Conservation (phyloP, 2,888 invertebrate genomes). For the Hypolimnas misippus region DNA sequence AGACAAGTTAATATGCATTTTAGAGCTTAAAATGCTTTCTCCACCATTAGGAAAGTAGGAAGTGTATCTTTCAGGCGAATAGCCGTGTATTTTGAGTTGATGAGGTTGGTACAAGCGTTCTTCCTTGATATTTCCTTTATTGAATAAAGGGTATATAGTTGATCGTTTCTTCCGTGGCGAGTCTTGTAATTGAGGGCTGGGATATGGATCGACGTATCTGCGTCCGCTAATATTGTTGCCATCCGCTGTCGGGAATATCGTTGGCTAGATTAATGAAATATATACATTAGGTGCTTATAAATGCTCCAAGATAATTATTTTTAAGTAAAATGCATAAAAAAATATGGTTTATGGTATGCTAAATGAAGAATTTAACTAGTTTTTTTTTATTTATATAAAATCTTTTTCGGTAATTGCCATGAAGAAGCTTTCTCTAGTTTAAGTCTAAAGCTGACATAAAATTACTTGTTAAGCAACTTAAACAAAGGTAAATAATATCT, state of each 20-base stretch:
- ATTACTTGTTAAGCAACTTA: slow-evolving; percentile 17
- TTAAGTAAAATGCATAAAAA: too few species aligned
- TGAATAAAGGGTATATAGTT: slow-evolving; percentile 61
- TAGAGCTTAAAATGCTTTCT: slow-evolving; percentile 48
- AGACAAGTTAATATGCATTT: slow-evolving; percentile 50
- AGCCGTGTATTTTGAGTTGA: slow-evolving; percentile 65
- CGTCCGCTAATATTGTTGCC: slow-evolving; percentile 75
- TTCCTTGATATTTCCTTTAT: slow-evolving; percentile 55
- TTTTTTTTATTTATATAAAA: too few species aligned
- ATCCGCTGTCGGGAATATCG: slow-evolving; percentile 79
- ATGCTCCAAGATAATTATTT: not conserved
- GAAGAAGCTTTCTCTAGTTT: too few species aligned
- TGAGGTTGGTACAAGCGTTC: slow-evolving; percentile 52
- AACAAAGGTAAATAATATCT: not conserved
- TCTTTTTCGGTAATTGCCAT: too few species aligned
- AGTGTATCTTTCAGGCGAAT: slow-evolving; percentile 72
- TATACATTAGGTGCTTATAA: slow-evolving; percentile 41
- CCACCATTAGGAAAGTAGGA: slow-evolving; percentile 67
- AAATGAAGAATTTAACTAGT: too few species aligned
- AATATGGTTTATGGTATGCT: too few species aligned
- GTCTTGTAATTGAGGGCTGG: slow-evolving; percentile 76
- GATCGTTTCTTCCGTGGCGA: slow-evolving; percentile 75
- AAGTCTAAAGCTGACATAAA: too few species aligned
- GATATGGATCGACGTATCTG: slow-evolving; percentile 77
- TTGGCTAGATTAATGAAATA: slow-evolving; percentile 74